These are phyloP conservation scores for Argyresthia albistria DNA, from an alignment of 2,888 invertebrate species.

Conservation along the genomic window DNA sequence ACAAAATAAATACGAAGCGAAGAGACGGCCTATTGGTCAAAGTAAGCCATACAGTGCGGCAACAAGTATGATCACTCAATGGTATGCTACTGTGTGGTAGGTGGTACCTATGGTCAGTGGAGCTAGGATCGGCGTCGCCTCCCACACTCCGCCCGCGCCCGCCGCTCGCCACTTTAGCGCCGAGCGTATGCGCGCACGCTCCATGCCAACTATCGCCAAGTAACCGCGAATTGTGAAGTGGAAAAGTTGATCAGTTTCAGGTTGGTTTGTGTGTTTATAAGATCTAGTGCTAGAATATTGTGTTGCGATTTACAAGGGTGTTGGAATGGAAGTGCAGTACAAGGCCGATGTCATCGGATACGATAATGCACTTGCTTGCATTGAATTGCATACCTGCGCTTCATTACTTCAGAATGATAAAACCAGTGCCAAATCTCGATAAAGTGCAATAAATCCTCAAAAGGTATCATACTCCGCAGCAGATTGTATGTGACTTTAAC, in stretches of 20 bases:
- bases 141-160: constrained; percentile 31
- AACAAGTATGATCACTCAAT: background rate
- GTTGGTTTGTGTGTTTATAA: too few species aligned
- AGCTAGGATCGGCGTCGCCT: constrained; percentile 14
- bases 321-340: too few species aligned
- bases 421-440: background rate
- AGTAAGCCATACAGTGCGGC: background rate
- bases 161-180: constrained; percentile 46
- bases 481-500: background rate
- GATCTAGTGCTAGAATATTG: too few species aligned
- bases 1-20: too few species aligned
- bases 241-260: too few species aligned
- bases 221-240: constrained; percentile 34
- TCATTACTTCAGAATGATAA: too few species aligned
- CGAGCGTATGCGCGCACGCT: constrained; percentile 44
- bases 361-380: too few species aligned
- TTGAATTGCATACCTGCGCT: too few species aligned
- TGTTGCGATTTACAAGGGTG: too few species aligned
- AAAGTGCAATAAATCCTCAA: background rate
- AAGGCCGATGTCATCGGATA: too few species aligned
- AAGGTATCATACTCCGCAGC: background rate
- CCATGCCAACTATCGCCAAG: constrained; percentile 15
- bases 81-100: background rate
- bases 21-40: background rate
- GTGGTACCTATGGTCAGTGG: background rate